Conservation (phyloP, 92 coral and sea anemone genomes). For the Scolanthus callimorphus region DNA sequence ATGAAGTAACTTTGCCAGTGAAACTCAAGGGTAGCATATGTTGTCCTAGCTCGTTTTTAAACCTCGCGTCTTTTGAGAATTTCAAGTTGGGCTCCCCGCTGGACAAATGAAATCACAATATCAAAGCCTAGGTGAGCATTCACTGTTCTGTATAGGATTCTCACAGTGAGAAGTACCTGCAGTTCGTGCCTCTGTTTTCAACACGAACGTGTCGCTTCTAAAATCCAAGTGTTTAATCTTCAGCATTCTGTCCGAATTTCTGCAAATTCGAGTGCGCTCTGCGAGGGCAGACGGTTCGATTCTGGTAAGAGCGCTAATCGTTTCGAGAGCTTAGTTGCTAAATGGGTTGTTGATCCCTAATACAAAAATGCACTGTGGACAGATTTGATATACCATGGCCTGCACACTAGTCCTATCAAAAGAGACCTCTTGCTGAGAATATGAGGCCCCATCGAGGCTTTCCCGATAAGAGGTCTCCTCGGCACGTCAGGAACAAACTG, state of each 20-base stretch:
- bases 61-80: neutral
- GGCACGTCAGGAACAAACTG: no score
- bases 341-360: neutral
- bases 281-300: no score
- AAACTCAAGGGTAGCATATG: no score
- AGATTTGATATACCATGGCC: neutral
- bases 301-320: no score
- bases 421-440: no score
- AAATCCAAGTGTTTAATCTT: no score
- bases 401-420: neutral
- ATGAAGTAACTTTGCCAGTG: neutral
- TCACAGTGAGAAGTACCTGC: neutral
- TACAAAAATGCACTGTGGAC: neutral
- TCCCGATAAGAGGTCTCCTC: no score
- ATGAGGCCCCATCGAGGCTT: no score
- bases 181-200: constrained; percentile 2
- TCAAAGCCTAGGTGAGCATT: neutral
- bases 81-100: neutral
- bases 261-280: no score
- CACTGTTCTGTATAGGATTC: neutral
- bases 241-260: no score
- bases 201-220: neutral
- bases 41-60: neutral
- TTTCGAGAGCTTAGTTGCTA: neutral
- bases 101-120: neutral